Percentiles rank a stretch among this genome's conserved stretches.
phyloP scores from a whole-genome alignment of 2,888 invertebrate genomes.

The Spodoptera picta region DNA sequence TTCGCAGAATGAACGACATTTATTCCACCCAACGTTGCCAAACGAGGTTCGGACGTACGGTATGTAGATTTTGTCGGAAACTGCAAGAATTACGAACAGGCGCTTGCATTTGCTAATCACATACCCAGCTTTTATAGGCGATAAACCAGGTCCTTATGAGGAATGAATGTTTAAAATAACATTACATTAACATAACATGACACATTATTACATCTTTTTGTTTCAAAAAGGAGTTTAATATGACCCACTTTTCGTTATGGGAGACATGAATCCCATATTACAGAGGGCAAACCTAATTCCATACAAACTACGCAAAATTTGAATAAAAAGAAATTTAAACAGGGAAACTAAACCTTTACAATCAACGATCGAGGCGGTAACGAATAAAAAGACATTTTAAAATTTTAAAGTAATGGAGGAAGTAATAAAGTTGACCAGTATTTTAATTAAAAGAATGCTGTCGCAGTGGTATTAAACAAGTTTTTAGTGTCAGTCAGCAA shows the following conservation, averaged over 20 bases:
- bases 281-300: too few species aligned
- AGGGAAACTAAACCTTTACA: too few species aligned
- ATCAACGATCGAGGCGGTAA: too few species aligned
- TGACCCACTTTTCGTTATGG: too few species aligned
- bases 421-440: constrained; percentile 7
- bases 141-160: constrained; percentile 20
- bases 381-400: too few species aligned
- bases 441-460: constrained; percentile 12
- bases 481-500: not conserved
- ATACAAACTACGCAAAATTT: too few species aligned
- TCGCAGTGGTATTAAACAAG: not conserved
- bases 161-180: constrained; percentile 14
- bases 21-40: constrained; percentile 48
- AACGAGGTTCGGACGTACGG: constrained; percentile 56
- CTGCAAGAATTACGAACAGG: constrained; percentile 53
- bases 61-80: constrained; percentile 56
- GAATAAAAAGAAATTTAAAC: too few species aligned
- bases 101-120: constrained; percentile 51
- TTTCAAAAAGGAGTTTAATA: too few species aligned
- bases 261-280: too few species aligned
- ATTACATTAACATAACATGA: not conserved
- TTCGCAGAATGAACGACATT: constrained; percentile 43
- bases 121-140: constrained; percentile 26
- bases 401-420: not conserved
- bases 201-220: too few species aligned